phyloP scores from a whole-genome alignment of 2,797 vertebrate species.

The Ibycter americanus region DNA sequence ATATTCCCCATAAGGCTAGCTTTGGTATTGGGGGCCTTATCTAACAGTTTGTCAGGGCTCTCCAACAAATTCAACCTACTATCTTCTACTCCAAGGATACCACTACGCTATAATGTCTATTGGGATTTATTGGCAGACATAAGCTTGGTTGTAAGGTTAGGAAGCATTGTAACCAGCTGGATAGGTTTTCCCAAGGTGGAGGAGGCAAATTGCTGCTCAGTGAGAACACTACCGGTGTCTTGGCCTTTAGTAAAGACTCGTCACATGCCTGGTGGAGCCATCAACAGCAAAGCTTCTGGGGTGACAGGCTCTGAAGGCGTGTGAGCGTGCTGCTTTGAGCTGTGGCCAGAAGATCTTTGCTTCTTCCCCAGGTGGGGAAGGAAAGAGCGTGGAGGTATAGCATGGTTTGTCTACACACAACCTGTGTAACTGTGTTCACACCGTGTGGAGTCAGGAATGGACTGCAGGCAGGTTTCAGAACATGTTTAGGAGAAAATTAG shows the following conservation, averaged over 20 bases:
- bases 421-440: not conserved
- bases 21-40: not conserved
- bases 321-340: not conserved
- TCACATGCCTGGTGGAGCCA: not conserved
- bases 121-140: not conserved
- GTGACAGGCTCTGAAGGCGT: not conserved
- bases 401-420: not conserved
- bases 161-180: not conserved
- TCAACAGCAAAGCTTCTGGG: not conserved
- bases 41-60: not conserved
- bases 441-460: rapidly evolving
- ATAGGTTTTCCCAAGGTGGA: not conserved
- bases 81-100: not conserved
- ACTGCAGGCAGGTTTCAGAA: not conserved
- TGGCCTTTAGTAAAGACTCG: not conserved
- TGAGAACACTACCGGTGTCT: not conserved
- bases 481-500: not conserved
- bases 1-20: not conserved
- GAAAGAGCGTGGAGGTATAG: not conserved
- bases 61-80: not conserved
- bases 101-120: not conserved
- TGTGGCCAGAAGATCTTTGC: not conserved
- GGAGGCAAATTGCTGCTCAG: not conserved
- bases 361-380: not conserved
- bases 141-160: not conserved